Evolutionary conservation across 2,113 vertebrate species (phyloP).

Genomic region (Brevimyrus niger): DNA sequence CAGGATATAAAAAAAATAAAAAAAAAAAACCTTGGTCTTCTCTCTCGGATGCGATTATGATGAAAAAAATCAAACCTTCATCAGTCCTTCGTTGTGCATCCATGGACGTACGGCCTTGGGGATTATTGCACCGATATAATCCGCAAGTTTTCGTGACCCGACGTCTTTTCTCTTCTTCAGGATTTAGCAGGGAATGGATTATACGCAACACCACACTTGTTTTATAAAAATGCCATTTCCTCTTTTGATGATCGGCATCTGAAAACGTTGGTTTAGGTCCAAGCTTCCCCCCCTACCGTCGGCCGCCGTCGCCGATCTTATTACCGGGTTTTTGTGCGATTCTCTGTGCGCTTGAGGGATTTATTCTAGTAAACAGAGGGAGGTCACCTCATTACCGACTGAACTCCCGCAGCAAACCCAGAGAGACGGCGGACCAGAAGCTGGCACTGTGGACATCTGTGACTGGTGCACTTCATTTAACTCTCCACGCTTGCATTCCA

Average conservation of each 20-base stretch:
- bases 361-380: slow-evolving; percentile 47
- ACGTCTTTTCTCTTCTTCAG: slow-evolving; percentile 29
- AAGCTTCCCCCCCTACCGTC: slow-evolving; percentile 31
- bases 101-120: not conserved
- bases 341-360: slow-evolving; percentile 34
- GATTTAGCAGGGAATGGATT: slow-evolving; percentile 6
- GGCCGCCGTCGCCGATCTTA: slow-evolving; percentile 40
- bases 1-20: slow-evolving; percentile 11
- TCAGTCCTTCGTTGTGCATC: slow-evolving; percentile 35
- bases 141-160: slow-evolving; percentile 24
- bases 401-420: slow-evolving; percentile 39
- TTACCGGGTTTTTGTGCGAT: slow-evolving; percentile 44
- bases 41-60: slow-evolving; percentile 27
- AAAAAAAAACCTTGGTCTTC: slow-evolving; percentile 32
- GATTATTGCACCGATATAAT: slow-evolving; percentile 4
- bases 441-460: slow-evolving; percentile 29
- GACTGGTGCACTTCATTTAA: slow-evolving; percentile 29
- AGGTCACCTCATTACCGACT: slow-evolving; percentile 50
- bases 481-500: not conserved
- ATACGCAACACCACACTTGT: not conserved
- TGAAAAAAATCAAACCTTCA: slow-evolving; percentile 27
- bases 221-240: not conserved
- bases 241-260: slow-evolving; percentile 31
- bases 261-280: slow-evolving; percentile 41
- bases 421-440: slow-evolving; percentile 31